phyloP scores from a whole-genome alignment of 2,888 invertebrate genomes.

The Notodonta ziczac region DNA sequence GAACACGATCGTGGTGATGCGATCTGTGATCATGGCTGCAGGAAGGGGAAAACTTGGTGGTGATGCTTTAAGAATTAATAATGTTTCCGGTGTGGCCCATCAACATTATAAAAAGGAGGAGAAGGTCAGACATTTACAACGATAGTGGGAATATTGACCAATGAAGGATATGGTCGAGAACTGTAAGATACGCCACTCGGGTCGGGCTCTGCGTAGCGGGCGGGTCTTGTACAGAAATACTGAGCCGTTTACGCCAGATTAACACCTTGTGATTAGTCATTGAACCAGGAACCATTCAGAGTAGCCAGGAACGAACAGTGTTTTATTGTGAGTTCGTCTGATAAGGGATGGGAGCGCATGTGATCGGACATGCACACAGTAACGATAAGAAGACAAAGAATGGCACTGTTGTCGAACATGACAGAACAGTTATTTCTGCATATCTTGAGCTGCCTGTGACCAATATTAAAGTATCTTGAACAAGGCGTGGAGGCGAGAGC shows the following conservation, averaged over 20 bases:
- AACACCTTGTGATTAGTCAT: not conserved
- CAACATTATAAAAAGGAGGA: too few relatives aligned
- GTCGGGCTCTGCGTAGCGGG: too few relatives aligned
- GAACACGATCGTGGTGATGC: not conserved
- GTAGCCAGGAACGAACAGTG: not conserved
- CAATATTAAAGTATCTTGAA: not conserved
- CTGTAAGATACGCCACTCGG: too few relatives aligned
- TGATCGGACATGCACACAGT: not conserved
- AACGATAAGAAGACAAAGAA: not conserved
- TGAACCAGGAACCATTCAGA: not conserved
- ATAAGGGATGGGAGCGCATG: conserved; percentile 4
- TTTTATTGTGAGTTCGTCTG: not conserved
- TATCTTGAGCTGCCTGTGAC: not conserved
- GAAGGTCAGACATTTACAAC: too few relatives aligned
- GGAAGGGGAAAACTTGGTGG: not conserved
- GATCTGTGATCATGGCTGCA: not conserved
- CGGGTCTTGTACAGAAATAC: too few relatives aligned
- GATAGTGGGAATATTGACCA: too few relatives aligned
- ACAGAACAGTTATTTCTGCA: not conserved
- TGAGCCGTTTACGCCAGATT: not conserved
- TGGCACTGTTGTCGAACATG: not conserved
- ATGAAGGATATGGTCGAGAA: too few relatives aligned
- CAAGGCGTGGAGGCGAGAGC: not conserved
- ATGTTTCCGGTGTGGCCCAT: not conserved
- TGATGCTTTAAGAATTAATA: not conserved